Percentiles rank a stretch among this genome's conserved stretches.
These are phyloP conservation scores for Ciona savignyi DNA, from an alignment of 23 tunicate genomes.

Conservation along the genomic window DNA sequence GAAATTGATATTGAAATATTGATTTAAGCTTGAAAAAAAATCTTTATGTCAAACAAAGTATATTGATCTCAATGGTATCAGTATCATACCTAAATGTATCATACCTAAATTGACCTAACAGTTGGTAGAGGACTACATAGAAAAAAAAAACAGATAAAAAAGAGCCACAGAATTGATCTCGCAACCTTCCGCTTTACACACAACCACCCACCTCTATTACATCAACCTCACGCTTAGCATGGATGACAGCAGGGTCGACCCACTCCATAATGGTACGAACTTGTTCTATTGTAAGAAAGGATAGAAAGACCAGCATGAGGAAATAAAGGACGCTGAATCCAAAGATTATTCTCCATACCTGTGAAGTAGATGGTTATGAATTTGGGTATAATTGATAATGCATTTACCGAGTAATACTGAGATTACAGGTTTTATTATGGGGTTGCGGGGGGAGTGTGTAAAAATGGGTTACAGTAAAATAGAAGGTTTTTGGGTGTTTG, in stretches of 20 bases:
- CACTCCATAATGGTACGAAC: constrained; percentile 69
- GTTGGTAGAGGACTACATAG: too few species aligned
- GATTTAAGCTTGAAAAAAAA: too few species aligned
- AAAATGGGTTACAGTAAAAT: background rate
- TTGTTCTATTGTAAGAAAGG: constrained; percentile 77
- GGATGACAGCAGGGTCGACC: constrained; percentile 53
- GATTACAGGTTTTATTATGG: background rate
- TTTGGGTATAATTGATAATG: background rate
- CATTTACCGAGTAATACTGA: too few species aligned
- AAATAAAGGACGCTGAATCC: constrained; percentile 86
- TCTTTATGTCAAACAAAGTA: too few species aligned
- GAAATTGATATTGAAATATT: too few species aligned
- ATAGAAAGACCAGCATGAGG: constrained; percentile 67
- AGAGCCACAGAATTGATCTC: too few species aligned
- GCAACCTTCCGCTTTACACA: too few species aligned
- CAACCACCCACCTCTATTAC: constrained; percentile 88
- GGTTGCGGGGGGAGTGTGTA: background rate
- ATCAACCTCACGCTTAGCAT: constrained; percentile 95
- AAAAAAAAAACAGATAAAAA: too few species aligned
- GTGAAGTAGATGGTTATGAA: background rate
- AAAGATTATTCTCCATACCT: constrained; percentile 92
- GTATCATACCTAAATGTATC: too few species aligned
- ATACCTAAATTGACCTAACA: too few species aligned
- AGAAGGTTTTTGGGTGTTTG: background rate
- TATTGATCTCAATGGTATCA: too few species aligned